Evolutionary conservation across 2,113 vertebrate species (phyloP).

Genomic region (Archocentrus centrarchus): DNA sequence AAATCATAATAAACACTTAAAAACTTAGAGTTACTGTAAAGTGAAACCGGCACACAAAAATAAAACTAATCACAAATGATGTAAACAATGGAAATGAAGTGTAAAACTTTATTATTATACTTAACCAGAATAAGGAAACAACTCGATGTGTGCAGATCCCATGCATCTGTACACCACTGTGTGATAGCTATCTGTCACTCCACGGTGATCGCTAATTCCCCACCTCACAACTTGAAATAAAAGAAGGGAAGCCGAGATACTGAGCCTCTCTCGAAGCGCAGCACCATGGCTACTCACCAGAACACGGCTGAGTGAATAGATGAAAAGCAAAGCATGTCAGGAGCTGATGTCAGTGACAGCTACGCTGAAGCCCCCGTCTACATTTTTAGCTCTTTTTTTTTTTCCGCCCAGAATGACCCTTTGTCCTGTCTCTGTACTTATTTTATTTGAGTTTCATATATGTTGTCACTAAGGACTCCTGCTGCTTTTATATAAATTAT

Average conservation of each 20-base stretch:
- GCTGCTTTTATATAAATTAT: not conserved
- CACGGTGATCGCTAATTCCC: constrained; percentile 51
- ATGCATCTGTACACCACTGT: not conserved
- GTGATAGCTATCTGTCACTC: constrained; percentile 31
- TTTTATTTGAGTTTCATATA: constrained; percentile 28
- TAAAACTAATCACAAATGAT: not conserved
- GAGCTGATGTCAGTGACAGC: constrained; percentile 68
- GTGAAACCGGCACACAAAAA: not conserved
- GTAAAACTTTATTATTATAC: not conserved
- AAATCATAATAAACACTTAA: not conserved
- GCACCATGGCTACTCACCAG: constrained; percentile 63
- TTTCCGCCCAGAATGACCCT: constrained; percentile 14
- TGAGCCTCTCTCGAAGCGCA: constrained; percentile 39
- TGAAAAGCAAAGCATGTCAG: constrained; percentile 66
- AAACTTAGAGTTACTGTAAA: not conserved
- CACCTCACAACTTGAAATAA: constrained; percentile 47
- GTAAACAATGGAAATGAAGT: rapidly evolving
- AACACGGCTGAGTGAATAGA: constrained; percentile 62
- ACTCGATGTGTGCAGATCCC: constrained; percentile 25
- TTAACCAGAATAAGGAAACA: not conserved
- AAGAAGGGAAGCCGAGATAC: constrained; percentile 30
- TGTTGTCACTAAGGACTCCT: constrained; percentile 19
- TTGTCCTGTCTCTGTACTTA: not conserved
- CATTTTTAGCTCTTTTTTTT: constrained; percentile 30
- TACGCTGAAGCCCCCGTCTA: constrained; percentile 50